A percentile compares a stretch with the other conserved stretches of the same genome.
phyloP scores from a whole-genome alignment of 2,113 vertebrate genomes.

The Anolis carolinensis region DNA sequence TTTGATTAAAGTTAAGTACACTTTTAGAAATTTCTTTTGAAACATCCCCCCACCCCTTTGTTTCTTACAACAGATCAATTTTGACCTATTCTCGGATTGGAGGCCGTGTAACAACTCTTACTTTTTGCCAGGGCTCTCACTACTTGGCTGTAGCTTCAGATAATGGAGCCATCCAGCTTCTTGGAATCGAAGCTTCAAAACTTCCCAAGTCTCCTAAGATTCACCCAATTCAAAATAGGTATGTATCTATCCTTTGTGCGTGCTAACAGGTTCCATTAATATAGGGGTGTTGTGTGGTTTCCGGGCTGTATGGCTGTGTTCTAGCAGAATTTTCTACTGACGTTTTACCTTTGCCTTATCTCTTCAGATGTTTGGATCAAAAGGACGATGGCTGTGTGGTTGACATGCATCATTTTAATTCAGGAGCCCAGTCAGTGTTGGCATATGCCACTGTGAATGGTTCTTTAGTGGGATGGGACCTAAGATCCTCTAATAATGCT shows the following conservation, averaged over 20 bases:
- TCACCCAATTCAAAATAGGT: slow-evolving; percentile 94
- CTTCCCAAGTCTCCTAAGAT: slow-evolving; percentile 97
- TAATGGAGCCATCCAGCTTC: slow-evolving; percentile 92
- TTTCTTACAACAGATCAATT: slow-evolving; percentile 82
- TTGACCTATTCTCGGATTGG: slow-evolving; percentile 92
- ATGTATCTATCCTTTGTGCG: slow-evolving; percentile 24
- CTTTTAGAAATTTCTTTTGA: neutral
- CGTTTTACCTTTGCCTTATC: slow-evolving; percentile 13
- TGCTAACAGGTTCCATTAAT: slow-evolving; percentile 1
- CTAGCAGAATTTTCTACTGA: too few species aligned
- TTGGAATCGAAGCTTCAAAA: slow-evolving; percentile 92
- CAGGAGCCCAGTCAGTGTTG: slow-evolving; percentile 91
- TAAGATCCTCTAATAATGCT: slow-evolving; percentile 88
- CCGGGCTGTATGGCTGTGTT: too few species aligned
- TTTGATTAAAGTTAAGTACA: slow-evolving; percentile 23
- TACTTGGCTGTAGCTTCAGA: slow-evolving; percentile 94
- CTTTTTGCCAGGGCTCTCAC: slow-evolving; percentile 96
- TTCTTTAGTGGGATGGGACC: slow-evolving; percentile 95
- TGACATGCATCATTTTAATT: slow-evolving; percentile 96
- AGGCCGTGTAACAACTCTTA: slow-evolving; percentile 90
- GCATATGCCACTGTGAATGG: slow-evolving; percentile 96
- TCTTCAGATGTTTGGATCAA: slow-evolving; percentile 84
- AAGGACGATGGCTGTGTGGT: slow-evolving; percentile 95
- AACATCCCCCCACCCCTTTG: neutral
- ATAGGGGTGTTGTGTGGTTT: neutral